Evolutionary conservation across 2,113 vertebrate species (phyloP).

Genomic region (Microtus pennsylvanicus): DNA sequence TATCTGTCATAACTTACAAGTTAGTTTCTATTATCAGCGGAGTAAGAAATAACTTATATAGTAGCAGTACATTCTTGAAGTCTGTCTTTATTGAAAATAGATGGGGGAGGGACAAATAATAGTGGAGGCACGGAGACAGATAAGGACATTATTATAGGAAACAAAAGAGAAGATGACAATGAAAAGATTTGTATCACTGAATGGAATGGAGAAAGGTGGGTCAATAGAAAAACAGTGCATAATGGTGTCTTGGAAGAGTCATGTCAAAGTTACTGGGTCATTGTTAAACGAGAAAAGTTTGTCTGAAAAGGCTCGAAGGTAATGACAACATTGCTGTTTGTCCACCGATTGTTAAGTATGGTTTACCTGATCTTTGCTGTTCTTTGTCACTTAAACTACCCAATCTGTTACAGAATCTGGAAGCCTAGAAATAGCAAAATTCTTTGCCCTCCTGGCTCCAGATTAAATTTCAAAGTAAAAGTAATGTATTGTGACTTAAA

Average conservation of each 20-base stretch:
- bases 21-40: background rate
- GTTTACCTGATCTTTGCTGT: background rate
- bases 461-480: background rate
- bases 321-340: background rate
- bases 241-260: background rate
- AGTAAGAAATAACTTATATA: background rate
- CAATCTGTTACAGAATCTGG: background rate
- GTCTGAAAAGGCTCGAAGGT: background rate
- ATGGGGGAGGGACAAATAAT: background rate
- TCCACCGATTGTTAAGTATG: background rate
- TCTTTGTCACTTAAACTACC: background rate
- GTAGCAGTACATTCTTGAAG: background rate
- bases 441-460: background rate
- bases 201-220: background rate
- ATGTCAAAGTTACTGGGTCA: background rate
- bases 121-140: background rate
- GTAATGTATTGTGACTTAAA: background rate
- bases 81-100: background rate
- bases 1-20: background rate
- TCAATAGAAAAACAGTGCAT: slow-evolving; percentile 36
- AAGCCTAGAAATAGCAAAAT: background rate
- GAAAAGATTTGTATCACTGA: background rate
- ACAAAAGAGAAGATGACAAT: background rate
- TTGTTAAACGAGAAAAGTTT: background rate
- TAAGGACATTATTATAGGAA: background rate